phyloP scores from a whole-genome alignment of 1,140 invertebrate species.

The Drosophila hydei region DNA sequence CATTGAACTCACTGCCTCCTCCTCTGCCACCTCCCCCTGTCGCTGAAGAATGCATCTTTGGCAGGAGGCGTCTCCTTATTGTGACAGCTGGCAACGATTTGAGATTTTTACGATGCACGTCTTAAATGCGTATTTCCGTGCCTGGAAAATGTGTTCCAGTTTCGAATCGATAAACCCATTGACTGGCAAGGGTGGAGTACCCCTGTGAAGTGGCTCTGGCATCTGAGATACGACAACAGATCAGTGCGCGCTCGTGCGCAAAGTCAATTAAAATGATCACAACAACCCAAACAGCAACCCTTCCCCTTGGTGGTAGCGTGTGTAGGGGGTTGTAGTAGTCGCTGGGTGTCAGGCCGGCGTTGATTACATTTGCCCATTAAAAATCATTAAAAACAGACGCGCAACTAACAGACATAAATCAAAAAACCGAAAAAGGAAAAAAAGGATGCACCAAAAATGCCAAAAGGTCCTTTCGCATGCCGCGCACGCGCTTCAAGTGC shows the following conservation, averaged over 20 bases:
- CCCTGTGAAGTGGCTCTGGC: slow-evolving; percentile 37
- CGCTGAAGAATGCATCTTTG: slow-evolving; percentile 7
- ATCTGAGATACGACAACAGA: slow-evolving; percentile 42
- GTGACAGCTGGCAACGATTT: slow-evolving; percentile 63
- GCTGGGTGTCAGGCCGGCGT: slow-evolving; percentile 46
- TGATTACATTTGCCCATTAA: slow-evolving; percentile 80
- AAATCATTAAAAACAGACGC: slow-evolving; percentile 69
- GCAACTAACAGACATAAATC: slow-evolving; percentile 59
- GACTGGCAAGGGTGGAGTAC: slow-evolving; percentile 2
- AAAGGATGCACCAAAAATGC: slow-evolving; percentile 30
- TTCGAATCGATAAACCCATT: slow-evolving; percentile 32
- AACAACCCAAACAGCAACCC: slow-evolving; percentile 69
- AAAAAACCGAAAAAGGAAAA: slow-evolving; percentile 21
- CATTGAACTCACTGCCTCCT: slow-evolving; percentile 59
- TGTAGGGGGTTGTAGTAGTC: slow-evolving; percentile 22
- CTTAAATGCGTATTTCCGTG: slow-evolving; percentile 68
- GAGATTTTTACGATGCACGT: slow-evolving; percentile 58
- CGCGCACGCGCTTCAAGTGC: slow-evolving; percentile 58
- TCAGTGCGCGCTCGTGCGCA: slow-evolving; percentile 75
- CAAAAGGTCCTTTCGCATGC: slow-evolving; percentile 36
- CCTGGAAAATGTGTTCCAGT: slow-evolving; percentile 33
- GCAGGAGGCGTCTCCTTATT: slow-evolving; percentile 70
- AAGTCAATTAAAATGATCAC: slow-evolving; percentile 83
- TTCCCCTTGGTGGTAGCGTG: slow-evolving; percentile 18
- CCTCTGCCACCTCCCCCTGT: not conserved